phyloP scores from a whole-genome alignment of 2,797 vertebrate species.

The Thamnophis elegans region DNA sequence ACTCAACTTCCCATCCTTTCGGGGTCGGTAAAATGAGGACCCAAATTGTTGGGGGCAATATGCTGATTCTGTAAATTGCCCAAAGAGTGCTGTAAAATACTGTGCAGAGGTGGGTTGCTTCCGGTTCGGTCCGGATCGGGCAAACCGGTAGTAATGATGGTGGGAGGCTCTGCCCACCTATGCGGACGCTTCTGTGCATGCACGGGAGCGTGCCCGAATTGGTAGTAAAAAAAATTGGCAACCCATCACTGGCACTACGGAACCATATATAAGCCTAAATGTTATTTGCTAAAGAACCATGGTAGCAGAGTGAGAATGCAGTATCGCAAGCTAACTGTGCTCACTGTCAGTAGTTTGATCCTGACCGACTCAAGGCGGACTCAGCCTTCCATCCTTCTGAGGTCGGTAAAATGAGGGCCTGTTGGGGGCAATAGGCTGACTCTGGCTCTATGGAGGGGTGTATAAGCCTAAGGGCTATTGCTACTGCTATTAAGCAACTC shows the following conservation, averaged over 20 bases:
- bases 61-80: neutral
- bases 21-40: neutral
- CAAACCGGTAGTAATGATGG: too few relatives aligned
- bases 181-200: too few relatives aligned
- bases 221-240: too few relatives aligned
- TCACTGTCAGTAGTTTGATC: neutral
- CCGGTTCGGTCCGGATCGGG: too few relatives aligned
- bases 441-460: neutral
- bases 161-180: too few relatives aligned
- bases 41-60: neutral
- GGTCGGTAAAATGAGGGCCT: neutral
- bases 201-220: too few relatives aligned
- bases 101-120: neutral
- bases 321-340: neutral
- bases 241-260: neutral
- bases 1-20: neutral
- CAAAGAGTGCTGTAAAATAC: neutral
- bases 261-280: neutral
- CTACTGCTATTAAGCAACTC: neutral
- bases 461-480: neutral
- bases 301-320: neutral
- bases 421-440: neutral
- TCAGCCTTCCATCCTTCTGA: neutral
- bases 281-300: neutral
- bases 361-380: neutral